Percentiles rank a stretch among this genome's conserved stretches.
Evolutionary conservation across 2,888 invertebrate genomes (phyloP).

Genomic region (Trachelus tabidus): DNA sequence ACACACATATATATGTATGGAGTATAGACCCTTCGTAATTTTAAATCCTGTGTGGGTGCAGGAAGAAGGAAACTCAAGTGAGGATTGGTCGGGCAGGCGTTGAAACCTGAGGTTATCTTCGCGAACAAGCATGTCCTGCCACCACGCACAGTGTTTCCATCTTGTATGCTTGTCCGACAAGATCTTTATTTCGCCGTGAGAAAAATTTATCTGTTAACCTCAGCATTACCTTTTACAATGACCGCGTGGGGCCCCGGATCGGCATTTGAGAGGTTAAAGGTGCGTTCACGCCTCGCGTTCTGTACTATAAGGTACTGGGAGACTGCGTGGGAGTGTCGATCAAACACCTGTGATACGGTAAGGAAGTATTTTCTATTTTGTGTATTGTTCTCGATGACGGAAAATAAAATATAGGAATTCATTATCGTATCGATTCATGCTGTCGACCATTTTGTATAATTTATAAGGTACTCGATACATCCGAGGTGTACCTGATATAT

Average conservation of each 20-base stretch:
- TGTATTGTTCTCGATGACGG: not conserved
- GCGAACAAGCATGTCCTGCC: constrained; percentile 32
- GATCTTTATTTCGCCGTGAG: constrained; percentile 55
- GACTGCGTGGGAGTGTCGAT: constrained; percentile 1
- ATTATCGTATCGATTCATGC: not conserved
- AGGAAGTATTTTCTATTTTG: not conserved
- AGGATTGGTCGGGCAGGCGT: constrained; percentile 15
- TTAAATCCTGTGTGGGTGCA: constrained; percentile 7
- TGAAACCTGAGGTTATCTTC: constrained; percentile 25
- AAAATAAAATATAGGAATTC: not conserved
- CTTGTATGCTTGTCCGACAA: constrained; percentile 56
- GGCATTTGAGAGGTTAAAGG: constrained; percentile 30
- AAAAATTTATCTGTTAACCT: constrained; percentile 44
- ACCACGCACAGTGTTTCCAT: constrained; percentile 50
- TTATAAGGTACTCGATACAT: not conserved
- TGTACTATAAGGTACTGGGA: not conserved
- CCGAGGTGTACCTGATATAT: not conserved
- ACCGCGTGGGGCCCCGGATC: not conserved
- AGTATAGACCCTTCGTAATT: constrained; percentile 3
- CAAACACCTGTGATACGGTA: constrained; percentile 1
- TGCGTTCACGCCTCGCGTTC: constrained; percentile 27
- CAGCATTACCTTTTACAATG: constrained; percentile 13
- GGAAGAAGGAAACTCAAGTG: constrained; percentile 2
- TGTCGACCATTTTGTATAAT: not conserved
- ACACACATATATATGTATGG: not conserved